phyloP scores from a whole-genome alignment of 2,888 invertebrate genomes.

The Tortrix viridana region DNA sequence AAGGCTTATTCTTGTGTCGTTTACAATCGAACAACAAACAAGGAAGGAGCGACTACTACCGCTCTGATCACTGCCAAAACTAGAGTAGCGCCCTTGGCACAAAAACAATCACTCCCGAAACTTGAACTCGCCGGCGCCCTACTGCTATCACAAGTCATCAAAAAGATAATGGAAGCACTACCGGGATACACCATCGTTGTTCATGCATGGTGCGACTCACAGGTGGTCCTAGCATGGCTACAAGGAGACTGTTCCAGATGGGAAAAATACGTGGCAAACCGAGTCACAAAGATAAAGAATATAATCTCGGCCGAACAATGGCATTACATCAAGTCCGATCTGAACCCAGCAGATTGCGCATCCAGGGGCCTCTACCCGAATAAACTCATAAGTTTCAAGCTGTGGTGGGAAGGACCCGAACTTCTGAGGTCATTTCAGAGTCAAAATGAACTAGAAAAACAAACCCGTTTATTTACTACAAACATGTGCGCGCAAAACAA shows the following conservation, averaged over 20 bases:
- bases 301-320: background rate
- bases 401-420: too few species aligned
- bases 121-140: conserved; percentile 41
- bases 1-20: conserved; percentile 41
- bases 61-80: conserved; percentile 39
- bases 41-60: conserved; percentile 5
- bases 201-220: conserved; percentile 39
- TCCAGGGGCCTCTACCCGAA: background rate
- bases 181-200: conserved; percentile 1
- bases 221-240: conserved; percentile 39
- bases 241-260: conserved; percentile 26
- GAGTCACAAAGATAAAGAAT: conserved; percentile 37
- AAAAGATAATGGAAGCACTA: conserved; percentile 20
- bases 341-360: conserved; percentile 5
- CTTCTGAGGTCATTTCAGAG: too few species aligned
- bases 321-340: background rate
- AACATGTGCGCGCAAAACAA: too few species aligned
- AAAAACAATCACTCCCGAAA: conserved; percentile 38
- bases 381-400: too few species aligned
- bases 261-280: conserved; percentile 37
- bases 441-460: too few species aligned
- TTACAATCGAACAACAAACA: conserved; percentile 23
- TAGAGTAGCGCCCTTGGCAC: conserved; percentile 39
- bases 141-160: conserved; percentile 34
- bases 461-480: too few species aligned